Percentiles rank a stretch among this genome's conserved stretches.
phyloP scores from a whole-genome alignment of 2,113 vertebrate genomes.

The Himantopus leucocephalus region DNA sequence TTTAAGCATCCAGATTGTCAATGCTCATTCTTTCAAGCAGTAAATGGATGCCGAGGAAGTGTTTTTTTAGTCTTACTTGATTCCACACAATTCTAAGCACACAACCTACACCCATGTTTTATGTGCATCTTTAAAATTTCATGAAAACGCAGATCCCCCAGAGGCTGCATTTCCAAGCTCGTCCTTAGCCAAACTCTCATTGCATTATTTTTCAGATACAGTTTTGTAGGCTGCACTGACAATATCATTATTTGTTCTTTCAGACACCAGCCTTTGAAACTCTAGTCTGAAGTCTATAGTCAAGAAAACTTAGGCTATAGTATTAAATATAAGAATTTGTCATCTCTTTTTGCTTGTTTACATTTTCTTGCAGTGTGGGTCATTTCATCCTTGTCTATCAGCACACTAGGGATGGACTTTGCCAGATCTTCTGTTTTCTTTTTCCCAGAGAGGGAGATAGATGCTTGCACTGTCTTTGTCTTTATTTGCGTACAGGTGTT shows the following conservation, averaged over 20 bases:
- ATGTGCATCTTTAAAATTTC: background rate
- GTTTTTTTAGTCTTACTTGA: background rate
- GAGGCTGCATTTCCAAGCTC: background rate
- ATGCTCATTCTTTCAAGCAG: background rate
- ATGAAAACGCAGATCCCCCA: background rate
- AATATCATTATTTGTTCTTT: background rate
- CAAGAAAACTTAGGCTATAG: background rate
- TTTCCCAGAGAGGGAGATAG: background rate
- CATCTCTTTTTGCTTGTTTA: background rate
- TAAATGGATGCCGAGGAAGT: background rate
- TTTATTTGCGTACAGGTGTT: background rate
- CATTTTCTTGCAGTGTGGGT: background rate
- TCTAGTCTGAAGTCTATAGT: background rate
- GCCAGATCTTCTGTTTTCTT: background rate
- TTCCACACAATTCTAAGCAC: background rate
- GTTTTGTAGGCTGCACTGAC: background rate
- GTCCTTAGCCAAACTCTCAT: background rate
- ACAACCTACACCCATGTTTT: background rate
- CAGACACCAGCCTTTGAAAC: background rate
- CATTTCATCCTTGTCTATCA: background rate
- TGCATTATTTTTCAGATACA: background rate
- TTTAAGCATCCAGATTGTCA: background rate
- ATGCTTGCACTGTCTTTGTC: background rate
- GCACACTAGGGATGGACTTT: background rate
- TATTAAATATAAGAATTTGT: background rate